Evolutionary conservation across 2,888 invertebrate genomes (phyloP).

Genomic region (Drosophila paramelanica): DNA sequence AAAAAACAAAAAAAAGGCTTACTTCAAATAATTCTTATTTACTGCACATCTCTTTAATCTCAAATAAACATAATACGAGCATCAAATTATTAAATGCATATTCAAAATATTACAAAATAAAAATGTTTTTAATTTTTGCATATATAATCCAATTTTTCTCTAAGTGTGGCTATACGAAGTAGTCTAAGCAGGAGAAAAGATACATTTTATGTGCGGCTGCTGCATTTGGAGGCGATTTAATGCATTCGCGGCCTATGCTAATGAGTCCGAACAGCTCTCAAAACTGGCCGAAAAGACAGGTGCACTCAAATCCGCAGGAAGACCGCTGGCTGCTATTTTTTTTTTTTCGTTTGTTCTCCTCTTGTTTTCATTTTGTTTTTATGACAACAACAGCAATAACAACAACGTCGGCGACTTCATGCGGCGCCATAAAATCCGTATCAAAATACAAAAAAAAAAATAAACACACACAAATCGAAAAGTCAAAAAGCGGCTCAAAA

Average conservation of each 20-base stretch:
- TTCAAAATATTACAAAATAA: too few relatives aligned
- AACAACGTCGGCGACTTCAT: constrained; percentile 12
- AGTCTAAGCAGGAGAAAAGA: not conserved
- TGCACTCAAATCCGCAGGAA: constrained; percentile 14
- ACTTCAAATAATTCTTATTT: too few relatives aligned
- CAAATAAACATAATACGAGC: too few relatives aligned
- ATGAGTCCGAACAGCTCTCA: constrained; percentile 28
- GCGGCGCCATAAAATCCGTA: constrained; percentile 32
- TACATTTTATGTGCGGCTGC: constrained; percentile 14
- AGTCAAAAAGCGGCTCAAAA: constrained; percentile 45
- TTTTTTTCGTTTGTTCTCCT: too few relatives aligned
- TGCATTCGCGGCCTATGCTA: constrained; percentile 39
- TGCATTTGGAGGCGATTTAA: constrained; percentile 21
- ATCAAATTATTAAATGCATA: too few relatives aligned
- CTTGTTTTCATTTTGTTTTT: constrained; percentile 9
- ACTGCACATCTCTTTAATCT: too few relatives aligned
- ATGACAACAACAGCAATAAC: constrained; percentile 15
- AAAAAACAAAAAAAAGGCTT: too few relatives aligned
- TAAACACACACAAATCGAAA: constrained; percentile 9
- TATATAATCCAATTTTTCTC: not conserved
- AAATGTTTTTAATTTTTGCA: too few relatives aligned
- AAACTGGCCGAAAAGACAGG: constrained; percentile 25
- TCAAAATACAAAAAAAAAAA: constrained; percentile 7
- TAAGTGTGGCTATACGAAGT: not conserved
- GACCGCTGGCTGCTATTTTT: not conserved